Percentiles rank a stretch among this genome's conserved stretches.
These are phyloP conservation scores for Anarhynchus alexandrinus DNA, from an alignment of 2,113 vertebrate genomes.

Conservation along the genomic window DNA sequence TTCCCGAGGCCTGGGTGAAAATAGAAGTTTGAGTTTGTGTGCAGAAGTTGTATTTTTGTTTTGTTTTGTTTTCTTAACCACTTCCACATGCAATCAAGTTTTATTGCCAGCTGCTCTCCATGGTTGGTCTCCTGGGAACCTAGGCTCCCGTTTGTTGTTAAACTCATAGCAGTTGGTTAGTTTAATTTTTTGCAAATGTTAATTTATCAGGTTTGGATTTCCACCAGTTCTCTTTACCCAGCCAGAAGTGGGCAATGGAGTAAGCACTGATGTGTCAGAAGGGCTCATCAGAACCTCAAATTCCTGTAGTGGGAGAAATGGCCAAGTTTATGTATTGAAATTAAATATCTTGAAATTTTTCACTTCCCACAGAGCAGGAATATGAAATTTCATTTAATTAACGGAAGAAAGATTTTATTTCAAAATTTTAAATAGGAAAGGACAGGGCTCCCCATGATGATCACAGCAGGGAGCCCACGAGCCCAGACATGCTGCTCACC, in stretches of 20 bases:
- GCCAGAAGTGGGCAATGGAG: neutral
- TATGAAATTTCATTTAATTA: constrained; percentile 45
- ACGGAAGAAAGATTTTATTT: neutral
- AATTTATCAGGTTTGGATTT: constrained; percentile 7
- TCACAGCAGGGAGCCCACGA: neutral
- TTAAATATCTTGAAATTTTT: neutral
- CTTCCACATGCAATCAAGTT: constrained; percentile 37
- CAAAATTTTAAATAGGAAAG: neutral
- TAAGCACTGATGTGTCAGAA: neutral
- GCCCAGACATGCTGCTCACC: neutral
- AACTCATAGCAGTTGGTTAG: neutral
- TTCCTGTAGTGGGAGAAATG: constrained; percentile 15
- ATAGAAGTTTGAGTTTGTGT: neutral
- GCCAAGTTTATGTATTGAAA: neutral
- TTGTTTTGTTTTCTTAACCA: constrained; percentile 36
- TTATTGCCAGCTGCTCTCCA: constrained; percentile 13
- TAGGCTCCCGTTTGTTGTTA: constrained; percentile 12
- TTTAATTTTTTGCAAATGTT: constrained; percentile 32
- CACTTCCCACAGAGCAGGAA: neutral
- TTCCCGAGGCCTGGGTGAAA: neutral
- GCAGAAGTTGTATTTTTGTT: constrained; percentile 25
- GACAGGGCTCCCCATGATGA: neutral
- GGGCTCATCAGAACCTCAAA: neutral
- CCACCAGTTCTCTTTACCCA: neutral
- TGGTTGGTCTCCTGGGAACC: neutral